Evolutionary conservation across 2,797 vertebrate species (phyloP).

Genomic region (Siniperca undulata): DNA sequence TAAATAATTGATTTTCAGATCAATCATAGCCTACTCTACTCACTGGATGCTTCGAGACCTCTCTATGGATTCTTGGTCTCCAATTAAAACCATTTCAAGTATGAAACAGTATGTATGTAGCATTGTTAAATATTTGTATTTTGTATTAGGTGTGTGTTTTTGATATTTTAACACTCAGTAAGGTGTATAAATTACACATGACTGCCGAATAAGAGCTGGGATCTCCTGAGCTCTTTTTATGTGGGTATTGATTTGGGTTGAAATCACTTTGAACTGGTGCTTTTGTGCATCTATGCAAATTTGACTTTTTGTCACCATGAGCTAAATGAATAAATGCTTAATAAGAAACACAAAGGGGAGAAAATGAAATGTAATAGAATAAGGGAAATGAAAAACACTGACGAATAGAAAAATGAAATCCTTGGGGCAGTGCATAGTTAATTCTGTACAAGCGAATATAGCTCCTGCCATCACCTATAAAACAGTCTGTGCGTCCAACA

Average conservation of each 20-base stretch:
- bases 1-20: slow-evolving; percentile 45
- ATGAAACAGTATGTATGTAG: not conserved
- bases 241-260: slow-evolving; percentile 28
- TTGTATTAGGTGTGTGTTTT: not conserved
- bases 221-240: slow-evolving; percentile 34
- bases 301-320: slow-evolving; percentile 21
- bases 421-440: slow-evolving; percentile 19
- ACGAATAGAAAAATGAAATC: slow-evolving; percentile 46
- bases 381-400: slow-evolving; percentile 51
- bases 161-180: slow-evolving; percentile 4
- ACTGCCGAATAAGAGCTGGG: not conserved
- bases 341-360: slow-evolving; percentile 43
- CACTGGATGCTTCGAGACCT: not conserved
- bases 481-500: slow-evolving; percentile 21
- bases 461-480: slow-evolving; percentile 24
- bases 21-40: not conserved
- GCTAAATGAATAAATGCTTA: slow-evolving; percentile 51
- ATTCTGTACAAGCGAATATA: slow-evolving; percentile 35
- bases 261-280: slow-evolving; percentile 41
- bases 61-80: slow-evolving; percentile 7
- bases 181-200: slow-evolving; percentile 8
- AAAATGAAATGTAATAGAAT: slow-evolving; percentile 51
- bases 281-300: slow-evolving; percentile 55
- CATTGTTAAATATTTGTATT: not conserved
- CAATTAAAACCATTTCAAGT: slow-evolving; percentile 3